Conservation (phyloP, 2,113 vertebrate genomes). For the Sterrhoptilus dennistouni region DNA sequence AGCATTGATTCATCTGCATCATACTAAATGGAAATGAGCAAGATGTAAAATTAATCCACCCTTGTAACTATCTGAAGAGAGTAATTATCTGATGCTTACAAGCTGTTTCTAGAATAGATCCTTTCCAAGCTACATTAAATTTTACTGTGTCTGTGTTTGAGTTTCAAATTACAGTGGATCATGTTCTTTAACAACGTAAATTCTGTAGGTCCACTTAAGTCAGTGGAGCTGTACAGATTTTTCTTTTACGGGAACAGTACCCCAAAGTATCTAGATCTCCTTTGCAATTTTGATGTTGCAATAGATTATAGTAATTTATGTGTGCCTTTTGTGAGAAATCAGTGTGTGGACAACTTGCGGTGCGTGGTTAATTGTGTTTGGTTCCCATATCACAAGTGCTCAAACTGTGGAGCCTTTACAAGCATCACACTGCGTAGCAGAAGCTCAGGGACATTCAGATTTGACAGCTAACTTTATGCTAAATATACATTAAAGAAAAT, state of each 20-base stretch:
- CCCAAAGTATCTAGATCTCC: not conserved
- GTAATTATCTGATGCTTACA: conserved; percentile 38
- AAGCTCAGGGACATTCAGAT: not conserved
- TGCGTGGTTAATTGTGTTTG: not conserved
- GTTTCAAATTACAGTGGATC: not conserved
- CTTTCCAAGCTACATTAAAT: conserved; percentile 28
- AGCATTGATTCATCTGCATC: conserved; percentile 4
- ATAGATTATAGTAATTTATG: not conserved
- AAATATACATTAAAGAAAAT: not conserved
- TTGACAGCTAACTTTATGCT: not conserved
- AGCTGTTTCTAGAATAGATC: conserved; percentile 38
- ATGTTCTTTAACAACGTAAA: not conserved
- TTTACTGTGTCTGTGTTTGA: conserved; percentile 20
- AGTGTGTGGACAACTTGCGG: not conserved
- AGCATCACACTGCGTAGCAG: not conserved
- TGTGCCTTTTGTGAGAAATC: not conserved
- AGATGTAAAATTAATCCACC: conserved; percentile 48
- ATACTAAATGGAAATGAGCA: conserved; percentile 8
- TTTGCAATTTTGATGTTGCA: not conserved
- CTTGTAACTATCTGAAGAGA: conserved; percentile 34
- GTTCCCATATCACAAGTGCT: not conserved
- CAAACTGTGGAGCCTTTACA: not conserved
- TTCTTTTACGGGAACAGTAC: not conserved
- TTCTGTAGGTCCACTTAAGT: not conserved
- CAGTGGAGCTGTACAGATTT: not conserved